Evolutionary conservation across 2,797 vertebrate genomes (phyloP), one percentile per base, ranked within the genome.

Genomic region (Clangula hyemalis): DNA sequence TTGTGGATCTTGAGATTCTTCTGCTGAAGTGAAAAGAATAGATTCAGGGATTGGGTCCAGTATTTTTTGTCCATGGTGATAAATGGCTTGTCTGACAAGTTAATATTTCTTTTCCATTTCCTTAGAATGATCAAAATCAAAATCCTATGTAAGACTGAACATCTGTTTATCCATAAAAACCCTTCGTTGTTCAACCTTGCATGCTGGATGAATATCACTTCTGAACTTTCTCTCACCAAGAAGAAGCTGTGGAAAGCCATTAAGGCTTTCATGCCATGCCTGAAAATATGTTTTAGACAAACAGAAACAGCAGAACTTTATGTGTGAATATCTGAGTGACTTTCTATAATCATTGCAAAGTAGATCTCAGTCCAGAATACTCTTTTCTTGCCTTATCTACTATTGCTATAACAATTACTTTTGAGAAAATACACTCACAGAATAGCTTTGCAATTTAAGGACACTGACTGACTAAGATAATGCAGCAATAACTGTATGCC

Each of bases 161-260:
- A 76, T 73, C 54, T 94, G 49, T 81, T 93, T 81, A 87, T 73
- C 24, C 32, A 66, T 64, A 77, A 72, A 88, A 82, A 39, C 19
- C 56, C 39, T 89, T 79, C 18, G 11, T 58, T 8, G 1, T 92
- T 91, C 70, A 80, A 53, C 38, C 58, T 38, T 27, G 47, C 21
- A 62, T n/a, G 56, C n/a, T 70, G 22, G 43, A 28, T 60, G 6
- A 53, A 9, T 62, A 87, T 76, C 38, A 34, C 36, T 92, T 94
- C 93, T 94, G 87, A 94, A 75, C n/a, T 62, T 80, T 30, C 56
- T 74, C 87, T 85, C 72, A 58, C 60, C 43, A 60, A 41, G 41
- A 78, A 90, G 49, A 38, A 84, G 13, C 21, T 27, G 22, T 54
- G 39, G 58, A 51, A 75, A 83, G 38, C 16, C 7, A 3, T 36